A percentile compares a stretch with the other conserved stretches of the same genome.
These are phyloP conservation scores for Pomacea maculata DNA, from an alignment of 1,140 invertebrate genomes.

Conservation along the genomic window DNA sequence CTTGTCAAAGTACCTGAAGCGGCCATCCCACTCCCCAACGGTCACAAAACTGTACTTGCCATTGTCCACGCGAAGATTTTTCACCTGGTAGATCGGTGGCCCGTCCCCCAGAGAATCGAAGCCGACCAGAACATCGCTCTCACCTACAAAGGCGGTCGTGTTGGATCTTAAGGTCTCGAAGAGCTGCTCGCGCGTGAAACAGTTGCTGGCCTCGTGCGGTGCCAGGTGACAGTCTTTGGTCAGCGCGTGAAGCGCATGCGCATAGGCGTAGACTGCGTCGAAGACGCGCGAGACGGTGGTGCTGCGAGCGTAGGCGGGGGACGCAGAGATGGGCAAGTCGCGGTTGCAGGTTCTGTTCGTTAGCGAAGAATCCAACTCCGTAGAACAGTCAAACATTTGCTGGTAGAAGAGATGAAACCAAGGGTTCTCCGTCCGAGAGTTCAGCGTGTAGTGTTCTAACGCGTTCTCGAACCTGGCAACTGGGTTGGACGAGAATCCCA, in stretches of 20 bases:
- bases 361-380: too few relatives aligned
- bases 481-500: slow-evolving; percentile 68
- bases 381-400: slow-evolving; percentile 7
- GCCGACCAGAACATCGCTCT: slow-evolving; percentile 24
- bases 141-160: slow-evolving; percentile 20
- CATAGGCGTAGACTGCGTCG: slow-evolving; percentile 85
- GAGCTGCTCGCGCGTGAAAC: slow-evolving; percentile 9
- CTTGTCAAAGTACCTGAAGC: slow-evolving; percentile 13
- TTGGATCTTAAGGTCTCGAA: background rate
- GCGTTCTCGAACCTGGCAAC: slow-evolving; percentile 41
- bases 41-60: slow-evolving; percentile 7
- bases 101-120: slow-evolving; percentile 40
- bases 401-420: slow-evolving; percentile 30
- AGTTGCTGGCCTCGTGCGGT: background rate
- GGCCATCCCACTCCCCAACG: slow-evolving; percentile 27
- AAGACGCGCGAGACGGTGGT: slow-evolving; percentile 86
- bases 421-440: slow-evolving; percentile 26
- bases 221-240: background rate
- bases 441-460: slow-evolving; percentile 33
- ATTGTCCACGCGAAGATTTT: slow-evolving; percentile 15
- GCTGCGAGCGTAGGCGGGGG: slow-evolving; percentile 72
- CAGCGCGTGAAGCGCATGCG: slow-evolving; percentile 73
- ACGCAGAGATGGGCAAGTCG: background rate
- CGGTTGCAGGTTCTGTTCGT: background rate
- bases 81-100: slow-evolving; percentile 24